Conservation (phyloP, 2,888 invertebrate genomes). For the Toxonevra muliebris region DNA sequence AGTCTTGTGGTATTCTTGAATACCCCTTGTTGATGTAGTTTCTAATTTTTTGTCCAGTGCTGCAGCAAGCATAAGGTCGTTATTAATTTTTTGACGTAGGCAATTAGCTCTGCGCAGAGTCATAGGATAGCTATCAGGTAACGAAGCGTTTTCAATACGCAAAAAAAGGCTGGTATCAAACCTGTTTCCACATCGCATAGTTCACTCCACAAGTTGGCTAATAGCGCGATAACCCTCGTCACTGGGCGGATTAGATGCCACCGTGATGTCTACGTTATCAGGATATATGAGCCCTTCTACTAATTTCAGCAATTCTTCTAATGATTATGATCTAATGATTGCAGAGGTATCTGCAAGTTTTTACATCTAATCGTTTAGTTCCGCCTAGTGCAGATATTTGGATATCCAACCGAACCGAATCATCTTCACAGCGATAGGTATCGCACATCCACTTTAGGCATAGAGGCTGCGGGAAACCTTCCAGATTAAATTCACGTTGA, state of each 20-base stretch:
- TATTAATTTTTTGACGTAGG: no score
- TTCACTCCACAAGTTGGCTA: background rate
- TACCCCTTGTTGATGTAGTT: no score
- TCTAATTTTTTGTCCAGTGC: no score
- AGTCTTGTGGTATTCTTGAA: no score
- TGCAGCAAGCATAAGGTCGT: no score
- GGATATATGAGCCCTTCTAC: constrained; percentile 31
- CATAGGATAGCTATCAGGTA: constrained; percentile 26
- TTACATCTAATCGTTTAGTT: background rate
- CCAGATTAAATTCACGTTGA: background rate
- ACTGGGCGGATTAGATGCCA: constrained; percentile 33
- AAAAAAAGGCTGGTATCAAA: constrained; percentile 21
- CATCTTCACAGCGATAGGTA: constrained; percentile 8
- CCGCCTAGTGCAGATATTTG: background rate
- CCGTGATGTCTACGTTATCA: no score
- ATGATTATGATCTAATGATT: constrained; percentile 18
- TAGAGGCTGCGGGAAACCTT: background rate
- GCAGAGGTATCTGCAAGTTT: constrained; percentile 22
- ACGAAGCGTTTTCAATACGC: background rate
- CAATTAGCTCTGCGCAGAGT: constrained; percentile 22
- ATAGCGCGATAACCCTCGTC: background rate
- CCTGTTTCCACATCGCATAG: constrained; percentile 1
- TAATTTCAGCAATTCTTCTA: constrained; percentile 18
- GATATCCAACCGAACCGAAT: background rate
- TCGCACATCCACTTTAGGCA: background rate